Base-by-base conservation (phyloP, 2,797 vertebrate genomes). In the Semotilus atromaculatus region DNA sequence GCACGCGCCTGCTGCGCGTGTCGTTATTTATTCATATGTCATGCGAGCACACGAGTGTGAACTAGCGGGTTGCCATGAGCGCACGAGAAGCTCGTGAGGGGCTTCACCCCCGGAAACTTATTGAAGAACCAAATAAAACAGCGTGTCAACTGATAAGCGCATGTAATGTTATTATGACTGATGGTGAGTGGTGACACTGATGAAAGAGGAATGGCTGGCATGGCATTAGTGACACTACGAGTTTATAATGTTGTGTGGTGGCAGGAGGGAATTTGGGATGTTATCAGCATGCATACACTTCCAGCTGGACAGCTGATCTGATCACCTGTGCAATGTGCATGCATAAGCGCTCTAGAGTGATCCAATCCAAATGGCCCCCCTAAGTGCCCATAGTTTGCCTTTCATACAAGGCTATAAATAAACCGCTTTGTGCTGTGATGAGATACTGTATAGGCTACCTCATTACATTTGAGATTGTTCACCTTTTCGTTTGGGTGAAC, bases 1-100 rank as follows among this genome's bases (percentile, higher is more conserved):
- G 68, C 13, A 73, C 53, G 80, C 85, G 66, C 66, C 80, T 80
- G 85, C 83, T 80, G 68, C 60, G 48, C 23, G 58, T 67, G 26
- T 62, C 75, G 60, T 90, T 87, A 88, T 82, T 89, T 81, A 90
- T 90, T 89, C 66, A 88, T 72, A 72, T 82, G 88, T 86, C 89
- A 89, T 77, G 66, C 23, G 86, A 90, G 81, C 80, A 62, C 72
- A 8, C 3, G 34, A 58, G 51, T 23, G 66, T 67, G 8, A 74
- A 51, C 31, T 0, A 38, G 80, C 62, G 55, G 29, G 62, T 73
- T 38, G 40, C 70, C 51, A n/a, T 29, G 53, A 78, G 45, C 14
- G 31, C 38, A 45, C 7, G 19, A 18, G 23, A 60, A 23, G 74
- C 18, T 48, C 58, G 18, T 43, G 21, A 68, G 68, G 60, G 72